These are phyloP conservation scores for Alouatta caraya DNA, from an alignment of 2,797 vertebrate genomes.

Conservation along the genomic window DNA sequence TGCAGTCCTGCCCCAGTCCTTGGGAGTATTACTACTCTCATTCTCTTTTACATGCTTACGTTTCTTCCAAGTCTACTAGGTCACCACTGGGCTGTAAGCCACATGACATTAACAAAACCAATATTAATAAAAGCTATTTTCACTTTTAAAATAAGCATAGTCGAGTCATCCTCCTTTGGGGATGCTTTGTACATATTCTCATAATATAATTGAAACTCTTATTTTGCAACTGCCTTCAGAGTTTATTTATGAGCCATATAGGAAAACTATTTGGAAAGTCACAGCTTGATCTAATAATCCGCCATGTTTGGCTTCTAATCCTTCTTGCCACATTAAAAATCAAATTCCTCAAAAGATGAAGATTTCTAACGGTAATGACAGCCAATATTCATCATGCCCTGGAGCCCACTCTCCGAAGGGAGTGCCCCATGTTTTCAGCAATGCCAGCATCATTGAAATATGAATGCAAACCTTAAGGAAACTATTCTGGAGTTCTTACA, in stretches of 20 bases:
- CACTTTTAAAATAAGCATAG: background rate
- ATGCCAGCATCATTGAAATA: background rate
- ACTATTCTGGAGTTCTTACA: background rate
- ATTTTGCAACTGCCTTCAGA: background rate
- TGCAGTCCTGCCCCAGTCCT: accelerated
- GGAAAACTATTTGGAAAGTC: background rate
- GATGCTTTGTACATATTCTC: background rate
- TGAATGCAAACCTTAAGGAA: background rate
- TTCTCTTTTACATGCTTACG: accelerated
- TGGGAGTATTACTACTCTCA: accelerated
- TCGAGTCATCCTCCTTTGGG: background rate
- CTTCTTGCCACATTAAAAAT: conserved; percentile 7
- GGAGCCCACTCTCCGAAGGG: background rate
- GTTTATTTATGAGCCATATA: background rate
- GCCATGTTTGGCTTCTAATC: background rate
- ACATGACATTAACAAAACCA: background rate
- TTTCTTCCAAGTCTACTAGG: background rate
- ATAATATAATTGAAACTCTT: background rate
- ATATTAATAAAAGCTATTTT: background rate
- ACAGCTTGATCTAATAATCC: conserved; percentile 12
- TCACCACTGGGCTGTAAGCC: background rate
- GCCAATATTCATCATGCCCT: background rate
- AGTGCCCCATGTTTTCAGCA: background rate
- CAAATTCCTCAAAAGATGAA: background rate
- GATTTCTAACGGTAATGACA: background rate